A percentile compares a stretch with the other conserved stretches of the same genome.
Conservation (phyloP, 2,888 invertebrate species). For the Ecliptopera silaceata region DNA sequence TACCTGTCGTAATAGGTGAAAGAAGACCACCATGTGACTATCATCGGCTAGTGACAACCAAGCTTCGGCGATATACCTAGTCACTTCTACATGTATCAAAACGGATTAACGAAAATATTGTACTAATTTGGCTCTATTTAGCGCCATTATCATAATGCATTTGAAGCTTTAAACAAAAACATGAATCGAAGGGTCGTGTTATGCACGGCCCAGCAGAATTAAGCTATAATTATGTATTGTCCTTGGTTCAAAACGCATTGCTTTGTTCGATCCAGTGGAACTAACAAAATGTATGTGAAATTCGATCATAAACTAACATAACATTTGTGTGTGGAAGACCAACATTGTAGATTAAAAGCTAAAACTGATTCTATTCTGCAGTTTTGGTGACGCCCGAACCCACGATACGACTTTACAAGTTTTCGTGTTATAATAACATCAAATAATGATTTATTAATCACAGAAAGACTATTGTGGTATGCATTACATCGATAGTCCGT, state of each 20-base stretch:
- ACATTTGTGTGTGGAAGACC: not conserved
- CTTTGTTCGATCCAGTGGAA: constrained; percentile 1
- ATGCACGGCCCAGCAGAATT: not conserved
- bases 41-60: constrained; percentile 35
- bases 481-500: constrained; percentile 64
- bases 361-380: constrained; percentile 14
- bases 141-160: not conserved
- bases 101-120: not conserved
- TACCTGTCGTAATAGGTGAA: constrained; percentile 53
- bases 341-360: not conserved
- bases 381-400: constrained; percentile 18
- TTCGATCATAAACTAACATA: constrained; percentile 8
- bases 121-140: not conserved
- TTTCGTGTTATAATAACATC: constrained; percentile 3
- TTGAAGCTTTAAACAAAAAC: not conserved
- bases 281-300: constrained; percentile 9
- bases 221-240: no score
- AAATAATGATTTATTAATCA: constrained; percentile 6
- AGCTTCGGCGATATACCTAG: constrained; percentile 8
- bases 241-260: not conserved
- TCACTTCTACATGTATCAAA: constrained; percentile 2
- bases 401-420: constrained; percentile 8
- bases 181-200: not conserved
- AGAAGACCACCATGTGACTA: constrained; percentile 47
- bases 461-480: constrained; percentile 59